Conservation (phyloP, 2,113 vertebrate genomes). For the Acinonyx jubatus region DNA sequence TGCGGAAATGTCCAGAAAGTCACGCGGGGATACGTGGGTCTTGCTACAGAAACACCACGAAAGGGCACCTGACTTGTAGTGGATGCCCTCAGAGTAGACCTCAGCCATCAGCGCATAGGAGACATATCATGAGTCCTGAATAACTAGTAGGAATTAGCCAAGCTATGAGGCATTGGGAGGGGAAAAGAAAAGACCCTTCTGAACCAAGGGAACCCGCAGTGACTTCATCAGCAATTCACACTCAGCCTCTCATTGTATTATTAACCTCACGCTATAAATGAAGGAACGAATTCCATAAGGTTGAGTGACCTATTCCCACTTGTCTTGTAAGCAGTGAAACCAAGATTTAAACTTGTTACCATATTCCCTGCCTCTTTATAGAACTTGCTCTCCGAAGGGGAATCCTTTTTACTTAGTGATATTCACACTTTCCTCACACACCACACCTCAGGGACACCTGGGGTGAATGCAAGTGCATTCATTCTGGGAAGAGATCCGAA, state of each 20-base stretch:
- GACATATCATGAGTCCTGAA: background rate
- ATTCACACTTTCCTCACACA: background rate
- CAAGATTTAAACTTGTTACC: background rate
- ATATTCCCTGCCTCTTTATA: background rate
- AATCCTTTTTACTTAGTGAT: background rate
- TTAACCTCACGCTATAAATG: background rate
- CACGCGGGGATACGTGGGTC: fast-evolving
- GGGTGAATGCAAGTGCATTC: background rate
- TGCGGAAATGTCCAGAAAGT: too few relatives aligned
- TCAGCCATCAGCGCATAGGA: background rate
- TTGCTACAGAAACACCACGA: background rate
- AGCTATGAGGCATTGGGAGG: background rate
- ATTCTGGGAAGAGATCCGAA: background rate
- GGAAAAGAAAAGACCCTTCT: background rate
- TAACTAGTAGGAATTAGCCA: background rate
- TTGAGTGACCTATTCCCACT: background rate
- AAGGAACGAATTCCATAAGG: background rate
- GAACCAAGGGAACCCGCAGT: background rate
- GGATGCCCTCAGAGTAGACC: background rate
- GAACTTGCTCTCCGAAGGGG: background rate
- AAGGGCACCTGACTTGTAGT: background rate
- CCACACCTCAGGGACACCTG: background rate
- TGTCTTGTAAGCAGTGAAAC: background rate
- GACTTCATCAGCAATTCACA: background rate
- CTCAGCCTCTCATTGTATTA: background rate